These are phyloP conservation scores for Zootermopsis nevadensis DNA, from an alignment of 2,888 invertebrate species.

Conservation along the genomic window DNA sequence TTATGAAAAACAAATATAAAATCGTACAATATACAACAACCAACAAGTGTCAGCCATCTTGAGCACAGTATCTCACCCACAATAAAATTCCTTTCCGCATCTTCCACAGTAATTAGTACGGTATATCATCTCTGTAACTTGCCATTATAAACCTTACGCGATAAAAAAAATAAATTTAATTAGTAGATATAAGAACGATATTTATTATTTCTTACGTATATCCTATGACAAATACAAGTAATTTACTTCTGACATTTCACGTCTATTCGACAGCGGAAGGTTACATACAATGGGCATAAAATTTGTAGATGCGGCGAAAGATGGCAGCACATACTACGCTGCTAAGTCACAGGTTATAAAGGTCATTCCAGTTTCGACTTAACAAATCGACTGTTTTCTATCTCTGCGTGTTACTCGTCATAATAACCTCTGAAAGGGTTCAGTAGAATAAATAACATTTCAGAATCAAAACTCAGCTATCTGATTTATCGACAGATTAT, in stretches of 20 bases:
- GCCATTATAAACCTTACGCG: not conserved
- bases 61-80: slow-evolving; percentile 52
- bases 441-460: too few relatives aligned
- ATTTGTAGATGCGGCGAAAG: not conserved
- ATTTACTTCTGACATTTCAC: slow-evolving; percentile 25
- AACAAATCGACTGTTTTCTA: too few relatives aligned
- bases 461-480: too few relatives aligned
- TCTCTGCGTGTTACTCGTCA: too few relatives aligned
- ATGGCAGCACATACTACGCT: slow-evolving; percentile 1
- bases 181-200: not conserved
- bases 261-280: slow-evolving; percentile 25
- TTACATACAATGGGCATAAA: not conserved
- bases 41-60: slow-evolving; percentile 67
- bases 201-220: not conserved
- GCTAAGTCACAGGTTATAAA: not conserved
- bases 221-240: not conserved
- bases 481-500: too few relatives aligned
- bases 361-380: too few relatives aligned
- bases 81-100: slow-evolving; percentile 43
- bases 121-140: not conserved
- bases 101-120: slow-evolving; percentile 39
- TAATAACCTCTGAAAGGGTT: too few relatives aligned
- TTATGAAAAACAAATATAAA: slow-evolving; percentile 52
- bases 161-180: not conserved
- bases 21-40: slow-evolving; percentile 57